Percentiles rank a stretch among this genome's conserved stretches.
Conservation (phyloP, 2,797 vertebrate genomes). For the Mycteria americana region DNA sequence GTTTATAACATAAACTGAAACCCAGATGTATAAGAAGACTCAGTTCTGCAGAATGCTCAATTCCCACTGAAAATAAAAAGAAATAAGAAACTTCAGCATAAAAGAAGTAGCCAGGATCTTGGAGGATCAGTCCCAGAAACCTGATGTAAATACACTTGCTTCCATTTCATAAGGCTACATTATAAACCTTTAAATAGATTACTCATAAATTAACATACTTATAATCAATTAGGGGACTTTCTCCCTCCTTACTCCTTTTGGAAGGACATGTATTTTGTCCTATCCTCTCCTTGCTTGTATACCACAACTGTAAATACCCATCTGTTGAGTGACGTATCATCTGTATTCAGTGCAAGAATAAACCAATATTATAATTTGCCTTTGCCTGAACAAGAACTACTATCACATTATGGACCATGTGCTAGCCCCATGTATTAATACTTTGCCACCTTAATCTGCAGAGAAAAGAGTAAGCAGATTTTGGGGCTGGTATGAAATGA, state of each 20-base stretch:
- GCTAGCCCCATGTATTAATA: neutral
- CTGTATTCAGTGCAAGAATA: neutral
- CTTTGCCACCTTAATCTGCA: neutral
- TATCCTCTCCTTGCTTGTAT: neutral
- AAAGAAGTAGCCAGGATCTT: neutral
- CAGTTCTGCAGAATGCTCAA: neutral
- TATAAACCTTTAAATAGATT: neutral
- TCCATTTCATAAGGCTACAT: neutral
- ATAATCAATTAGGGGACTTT: neutral
- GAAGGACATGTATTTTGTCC: neutral
- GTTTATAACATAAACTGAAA: neutral
- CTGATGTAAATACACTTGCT: neutral
- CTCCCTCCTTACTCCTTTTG: neutral
- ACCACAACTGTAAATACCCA: neutral
- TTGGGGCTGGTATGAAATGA: neutral
- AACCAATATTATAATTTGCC: neutral
- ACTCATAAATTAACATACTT: neutral
- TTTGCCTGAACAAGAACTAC: neutral
- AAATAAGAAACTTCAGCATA: neutral
- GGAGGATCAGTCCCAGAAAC: neutral
- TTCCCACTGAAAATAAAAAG: neutral
- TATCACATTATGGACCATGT: neutral
- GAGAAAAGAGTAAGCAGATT: neutral
- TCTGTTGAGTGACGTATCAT: neutral
- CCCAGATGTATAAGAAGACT: neutral